Conservation (phyloP, 2,888 invertebrate genomes). For the Byasa hedistus region DNA sequence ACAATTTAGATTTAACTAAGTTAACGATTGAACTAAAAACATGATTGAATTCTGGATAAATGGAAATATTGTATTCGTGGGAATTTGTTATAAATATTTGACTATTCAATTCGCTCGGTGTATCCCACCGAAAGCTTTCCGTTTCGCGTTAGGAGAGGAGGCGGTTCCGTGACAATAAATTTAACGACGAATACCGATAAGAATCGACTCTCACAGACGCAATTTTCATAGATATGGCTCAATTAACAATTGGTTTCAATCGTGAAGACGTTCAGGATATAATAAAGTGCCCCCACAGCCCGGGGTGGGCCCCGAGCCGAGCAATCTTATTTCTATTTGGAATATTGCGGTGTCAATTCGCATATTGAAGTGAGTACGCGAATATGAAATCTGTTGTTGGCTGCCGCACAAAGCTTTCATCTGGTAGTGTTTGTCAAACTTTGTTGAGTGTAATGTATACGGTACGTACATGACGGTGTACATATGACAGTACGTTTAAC, state of each 20-base stretch:
- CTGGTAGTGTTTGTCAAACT: conserved; percentile 50
- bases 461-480: not conserved
- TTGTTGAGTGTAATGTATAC: conserved; percentile 9
- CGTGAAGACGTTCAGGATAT: conserved; percentile 75
- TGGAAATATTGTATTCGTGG: no score
- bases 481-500: not conserved
- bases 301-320: conserved; percentile 53
- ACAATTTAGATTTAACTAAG: not conserved
- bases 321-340: conserved; percentile 79
- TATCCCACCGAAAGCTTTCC: conserved; percentile 47
- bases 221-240: conserved; percentile 80
- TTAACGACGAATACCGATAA: conserved; percentile 75
- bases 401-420: conserved; percentile 67
- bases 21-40: not conserved
- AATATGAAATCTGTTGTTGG: conserved; percentile 64
- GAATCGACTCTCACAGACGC: conserved; percentile 73
- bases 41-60: no score
- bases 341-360: conserved; percentile 80
- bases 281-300: conserved; percentile 70
- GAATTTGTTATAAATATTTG: no score
- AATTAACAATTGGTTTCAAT: conserved; percentile 80
- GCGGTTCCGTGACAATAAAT: conserved; percentile 65
- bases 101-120: conserved; percentile 40
- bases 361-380: conserved; percentile 75
- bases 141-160: conserved; percentile 57